Evolutionary conservation across 2,113 vertebrate genomes (phyloP).

Genomic region (Charina bottae): DNA sequence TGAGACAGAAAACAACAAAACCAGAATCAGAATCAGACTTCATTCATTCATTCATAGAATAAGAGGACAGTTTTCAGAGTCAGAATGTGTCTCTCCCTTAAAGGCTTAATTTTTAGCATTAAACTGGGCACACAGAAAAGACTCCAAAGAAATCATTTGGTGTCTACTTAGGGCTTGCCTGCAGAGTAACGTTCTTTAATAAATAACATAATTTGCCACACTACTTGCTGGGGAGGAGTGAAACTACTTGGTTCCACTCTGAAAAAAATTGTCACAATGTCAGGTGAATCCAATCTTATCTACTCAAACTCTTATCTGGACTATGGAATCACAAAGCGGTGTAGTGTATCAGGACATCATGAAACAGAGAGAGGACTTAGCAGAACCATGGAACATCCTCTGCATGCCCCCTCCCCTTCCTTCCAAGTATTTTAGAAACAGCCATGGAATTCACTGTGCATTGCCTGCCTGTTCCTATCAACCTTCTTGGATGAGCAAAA

Average conservation of each 20-base stretch:
- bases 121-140: neutral
- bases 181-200: neutral
- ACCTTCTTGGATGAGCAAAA: neutral
- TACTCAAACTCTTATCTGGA: neutral
- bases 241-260: neutral
- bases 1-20: neutral
- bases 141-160: too few relatives aligned
- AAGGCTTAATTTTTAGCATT: neutral
- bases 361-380: neutral
- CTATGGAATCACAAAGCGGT: neutral
- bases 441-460: neutral
- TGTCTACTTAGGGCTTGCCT: neutral
- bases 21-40: neutral
- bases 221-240: neutral
- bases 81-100: neutral
- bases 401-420: neutral
- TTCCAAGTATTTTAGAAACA: neutral
- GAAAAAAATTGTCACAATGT: neutral
- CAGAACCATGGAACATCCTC: neutral
- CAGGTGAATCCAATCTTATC: neutral
- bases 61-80: neutral
- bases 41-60: neutral
- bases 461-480: neutral
- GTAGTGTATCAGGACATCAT: neutral
- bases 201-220: neutral